Base-by-base conservation (phyloP, 2,113 vertebrate genomes). In the Paracanthobrama guichenoti region DNA sequence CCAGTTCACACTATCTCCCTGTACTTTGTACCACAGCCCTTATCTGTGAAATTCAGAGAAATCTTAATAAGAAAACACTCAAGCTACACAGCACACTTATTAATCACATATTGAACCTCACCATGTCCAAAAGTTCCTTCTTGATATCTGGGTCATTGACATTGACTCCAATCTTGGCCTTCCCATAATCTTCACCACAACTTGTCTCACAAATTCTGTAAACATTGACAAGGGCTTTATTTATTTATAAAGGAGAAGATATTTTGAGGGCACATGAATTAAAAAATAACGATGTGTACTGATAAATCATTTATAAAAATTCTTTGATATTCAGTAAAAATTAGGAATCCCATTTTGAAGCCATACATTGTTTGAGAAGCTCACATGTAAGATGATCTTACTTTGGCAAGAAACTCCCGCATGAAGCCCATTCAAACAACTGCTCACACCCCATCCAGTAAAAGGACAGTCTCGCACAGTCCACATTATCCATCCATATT, bases 351-450 rank as follows among this genome's bases (percentile, higher is more conserved):
- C n/a, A n/a, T n/a, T n/a, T n/a, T n/a, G n/a, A n/a, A n/a, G 12
- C 0, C 28, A 13, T 28, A 26, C 12, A 28, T 16, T 1, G 16
- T 67, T 67, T 35, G 31, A 20, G 3, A 67, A 8, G 64, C 18
- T 69, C 3, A 35, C 44, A 14, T 73, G 42, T 46, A n/a, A 60
- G 18, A 42, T 42, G 31, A 42, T 42, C 59, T 66, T 80, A 80
- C 78, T 66, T 44, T 62, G 59, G 26, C 78, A 80, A 26, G 6
- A 20, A 46, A 80, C 57, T 66, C 77, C 57, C 1, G 78, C 78
- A 48, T 28, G 42, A 62, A 80, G 35, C 7, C 10, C 20, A 48
- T 50, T 5, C n/a, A 50, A 26, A 81, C 79, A 81, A 42, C 55
- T 60, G 62, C 62, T 67, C n/a, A 64, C 20, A 20, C n/a, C 77